Conservation (phyloP, 2,888 invertebrate genomes). For the Eucera pruinosa region DNA sequence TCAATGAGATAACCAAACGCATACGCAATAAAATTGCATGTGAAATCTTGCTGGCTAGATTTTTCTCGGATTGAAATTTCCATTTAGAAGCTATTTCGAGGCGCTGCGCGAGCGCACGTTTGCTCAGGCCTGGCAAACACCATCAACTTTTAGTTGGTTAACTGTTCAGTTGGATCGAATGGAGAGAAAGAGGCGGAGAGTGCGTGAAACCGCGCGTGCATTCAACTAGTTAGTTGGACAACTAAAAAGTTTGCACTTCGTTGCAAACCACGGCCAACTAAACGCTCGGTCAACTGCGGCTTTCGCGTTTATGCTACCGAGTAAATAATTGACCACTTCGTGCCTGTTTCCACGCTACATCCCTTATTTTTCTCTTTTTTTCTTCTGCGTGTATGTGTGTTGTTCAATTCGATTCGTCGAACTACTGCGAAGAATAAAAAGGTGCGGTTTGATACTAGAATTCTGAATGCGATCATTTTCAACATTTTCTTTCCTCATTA, state of each 20-base stretch:
- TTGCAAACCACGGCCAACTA: conserved; percentile 40
- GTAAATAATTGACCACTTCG: conserved; percentile 14
- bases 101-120: background rate
- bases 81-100: conserved; percentile 22
- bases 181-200: background rate
- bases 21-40: background rate
- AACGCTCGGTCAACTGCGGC: conserved; percentile 47
- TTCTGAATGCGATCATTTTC: too few relatives aligned
- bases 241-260: conserved; percentile 51
- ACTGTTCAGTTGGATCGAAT: conserved; percentile 31
- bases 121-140: conserved; percentile 31
- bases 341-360: background rate
- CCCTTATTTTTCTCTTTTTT: background rate
- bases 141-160: conserved; percentile 34
- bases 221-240: conserved; percentile 42
- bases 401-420: background rate
- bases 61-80: conserved; percentile 14
- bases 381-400: too few relatives aligned
- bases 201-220: conserved; percentile 25
- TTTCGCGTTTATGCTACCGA: conserved; percentile 16
- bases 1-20: background rate
- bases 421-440: too few relatives aligned
- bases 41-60: background rate
- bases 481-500: too few relatives aligned
- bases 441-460: too few relatives aligned